Base-by-base conservation (phyloP, 2,888 invertebrate species). In the Disparrhopalites patrizii region DNA sequence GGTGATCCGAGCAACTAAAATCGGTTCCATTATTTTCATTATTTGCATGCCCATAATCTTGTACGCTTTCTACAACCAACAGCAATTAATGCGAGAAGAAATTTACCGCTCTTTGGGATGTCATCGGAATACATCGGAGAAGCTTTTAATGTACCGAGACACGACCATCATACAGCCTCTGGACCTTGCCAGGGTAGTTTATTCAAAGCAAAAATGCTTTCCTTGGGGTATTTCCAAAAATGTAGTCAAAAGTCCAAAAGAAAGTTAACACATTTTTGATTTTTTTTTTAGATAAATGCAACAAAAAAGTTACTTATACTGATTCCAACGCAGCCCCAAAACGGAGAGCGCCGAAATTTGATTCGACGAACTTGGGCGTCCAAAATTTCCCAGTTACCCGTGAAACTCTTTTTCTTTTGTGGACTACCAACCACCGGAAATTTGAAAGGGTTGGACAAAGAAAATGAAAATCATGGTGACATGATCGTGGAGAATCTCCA, bases 401-500 rank as follows among this genome's bases (percentile, higher is more conserved):
- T 61, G 8, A 66, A 43, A 31, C 50, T 55, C 2, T 62, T 55
- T 47, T 66, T 66, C 62, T 61, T 66, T 27, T n/a, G 27, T 23
- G 66, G 62, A 15, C 13, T 40, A 25, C 66, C 61, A 15, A 31
- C n/a, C 1, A 30, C 4, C 15, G 56, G 47, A 28, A 28, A 58
- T 58, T 47, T 40, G 5, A 43, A 20, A 13, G 58, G 28, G 43
- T 43, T 43, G 20, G 5, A 4, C 5, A 18, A 47, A 31, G 67
- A 67, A 38, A 23, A 47, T 13, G 1, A 7, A 7, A 20, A 36
- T n/a, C 61, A 66, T 33, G 47, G 55, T 27, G 67, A 67, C 54
- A 38, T 67, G 10, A 67, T 67, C 4, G 31, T 67, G 1, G 67
- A 67, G 7, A 55, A 67, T 38, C 18, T 67, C 10, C 18, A 64